Base-by-base conservation (phyloP, 1,140 invertebrate genomes). In the Drosophila triauraria region DNA sequence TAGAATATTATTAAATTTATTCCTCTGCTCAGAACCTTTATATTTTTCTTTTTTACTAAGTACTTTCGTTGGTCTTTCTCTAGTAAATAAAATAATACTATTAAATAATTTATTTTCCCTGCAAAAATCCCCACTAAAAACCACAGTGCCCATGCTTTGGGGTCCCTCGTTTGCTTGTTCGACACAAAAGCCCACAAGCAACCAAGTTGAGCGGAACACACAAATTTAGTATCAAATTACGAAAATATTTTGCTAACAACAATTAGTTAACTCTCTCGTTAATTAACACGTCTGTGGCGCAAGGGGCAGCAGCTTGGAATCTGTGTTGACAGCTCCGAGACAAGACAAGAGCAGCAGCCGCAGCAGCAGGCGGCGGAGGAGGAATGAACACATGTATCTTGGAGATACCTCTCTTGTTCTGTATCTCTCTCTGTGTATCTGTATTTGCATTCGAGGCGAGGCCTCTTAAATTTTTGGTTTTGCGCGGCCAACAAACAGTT, bases 171-270 rank as follows among this genome's bases (percentile, higher is more conserved):
- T 27, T 13, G 46, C 67, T 56, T 59, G 51, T 25, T 50, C 56
- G 61, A 85, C 84, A 87, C 85, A 87, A 87, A 87, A 87, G 84
- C 84, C 84, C 84, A 87, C 80, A 87, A 88, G 65, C 80, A 86
- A 53, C 72, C 84, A 84, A 77, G 77, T 87, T 88, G 84, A 87
- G 84, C 80, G 85, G 82, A 91, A 82, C 87, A 82, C 87, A 92
- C 91, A 91, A 92, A 92, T 92, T 92, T 92, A 87, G 91, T 91
- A 92, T 92, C 91, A 80, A 88, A 92, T 92, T 92, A 92, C 91
- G 81, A 91, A 92, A 92, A 88, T 92, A 92, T 92, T 92, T 91
- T 92, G 90, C 91, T 91, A 91, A 92, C 86, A 92, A 91, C 91
- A 92, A 92, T 92, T 92, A 92, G 91, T 92, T 92, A 92, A 92